Base-by-base conservation (phyloP, 2,113 vertebrate species). In the Pseudopodoces humilis region DNA sequence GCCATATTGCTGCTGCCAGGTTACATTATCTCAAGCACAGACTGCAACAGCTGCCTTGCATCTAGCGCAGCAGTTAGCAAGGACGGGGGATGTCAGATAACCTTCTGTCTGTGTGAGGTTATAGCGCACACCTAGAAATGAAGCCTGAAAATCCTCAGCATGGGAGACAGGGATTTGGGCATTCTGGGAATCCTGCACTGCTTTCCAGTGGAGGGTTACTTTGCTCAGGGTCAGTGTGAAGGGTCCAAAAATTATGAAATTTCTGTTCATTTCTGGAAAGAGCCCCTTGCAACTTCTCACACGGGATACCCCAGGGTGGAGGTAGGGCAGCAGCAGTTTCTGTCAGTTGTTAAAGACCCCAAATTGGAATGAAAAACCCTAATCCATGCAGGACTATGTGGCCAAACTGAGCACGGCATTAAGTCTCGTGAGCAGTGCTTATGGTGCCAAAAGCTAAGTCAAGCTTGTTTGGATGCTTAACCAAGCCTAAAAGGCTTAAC, bases 1-100 rank as follows among this genome's bases (percentile, higher is more conserved):
- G 82, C 87, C 52, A 35, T 89, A 79, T 65, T 93, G 87, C 78
- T 83, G 84, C 88, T 95, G 85, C 80, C 70, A 87, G 58, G 41
- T 79, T 84, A 7, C 44, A 56, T 87, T 72, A 87, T 79, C 53
- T 94, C 78, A 76, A 87, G 81, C 19, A 28, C 7, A 78, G 92
- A 20, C 56, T 17, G 16, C n/a, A 87, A 50, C 35, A 87, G 74
- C 92, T 89, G 87, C 74, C 65, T 90, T 91, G 58, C 28, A 70
- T 81, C 60, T 62, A 74, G 50, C 22, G 7, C 22, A 17, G 64
- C 43, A 85, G 53, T 53, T 43, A 78, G 35, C 56, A 81, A 71
- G 81, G 33, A 63, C 6, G 9, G 23, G 33, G 43, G 15, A 56
- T 75, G 91, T 67, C n/a, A n/a, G 56, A 44, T 43, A 72, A 62